A percentile compares a stretch with the other conserved stretches of the same genome.
Conservation (phyloP, 2,113 vertebrate genomes). For the Mormoops blainvillei region DNA sequence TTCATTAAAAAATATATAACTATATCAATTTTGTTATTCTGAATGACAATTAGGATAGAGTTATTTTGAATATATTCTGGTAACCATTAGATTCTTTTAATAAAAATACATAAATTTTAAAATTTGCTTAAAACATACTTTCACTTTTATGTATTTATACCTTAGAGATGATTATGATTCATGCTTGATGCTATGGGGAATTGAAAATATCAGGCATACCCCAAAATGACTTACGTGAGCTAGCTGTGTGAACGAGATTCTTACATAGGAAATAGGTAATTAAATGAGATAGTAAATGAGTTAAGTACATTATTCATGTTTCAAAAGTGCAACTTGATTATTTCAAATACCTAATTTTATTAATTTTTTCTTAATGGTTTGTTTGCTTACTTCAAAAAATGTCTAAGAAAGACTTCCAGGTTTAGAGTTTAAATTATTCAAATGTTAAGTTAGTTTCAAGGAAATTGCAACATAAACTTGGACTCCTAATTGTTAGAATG, state of each 20-base stretch:
- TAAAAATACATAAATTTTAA: background rate
- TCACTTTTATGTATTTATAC: background rate
- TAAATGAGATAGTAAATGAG: background rate
- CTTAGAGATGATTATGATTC: background rate
- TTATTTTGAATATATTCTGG: background rate
- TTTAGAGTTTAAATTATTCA: background rate
- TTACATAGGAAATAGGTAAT: background rate
- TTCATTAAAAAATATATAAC: background rate
- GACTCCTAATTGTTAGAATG: background rate
- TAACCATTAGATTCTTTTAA: background rate
- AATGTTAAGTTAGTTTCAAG: background rate
- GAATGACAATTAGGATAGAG: background rate
- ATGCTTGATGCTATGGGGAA: background rate
- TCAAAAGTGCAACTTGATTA: background rate
- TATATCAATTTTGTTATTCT: background rate
- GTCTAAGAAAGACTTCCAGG: background rate
- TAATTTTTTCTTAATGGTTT: background rate
- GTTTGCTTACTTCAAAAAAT: background rate
- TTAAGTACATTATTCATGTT: background rate
- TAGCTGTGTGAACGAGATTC: background rate
- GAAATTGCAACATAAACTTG: background rate
- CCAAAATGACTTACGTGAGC: background rate
- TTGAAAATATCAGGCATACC: background rate
- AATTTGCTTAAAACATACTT: background rate
- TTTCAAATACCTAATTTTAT: background rate